These are phyloP conservation scores for Oscheius myriophilus DNA, from an alignment of 2,888 invertebrate genomes.

Conservation along the genomic window DNA sequence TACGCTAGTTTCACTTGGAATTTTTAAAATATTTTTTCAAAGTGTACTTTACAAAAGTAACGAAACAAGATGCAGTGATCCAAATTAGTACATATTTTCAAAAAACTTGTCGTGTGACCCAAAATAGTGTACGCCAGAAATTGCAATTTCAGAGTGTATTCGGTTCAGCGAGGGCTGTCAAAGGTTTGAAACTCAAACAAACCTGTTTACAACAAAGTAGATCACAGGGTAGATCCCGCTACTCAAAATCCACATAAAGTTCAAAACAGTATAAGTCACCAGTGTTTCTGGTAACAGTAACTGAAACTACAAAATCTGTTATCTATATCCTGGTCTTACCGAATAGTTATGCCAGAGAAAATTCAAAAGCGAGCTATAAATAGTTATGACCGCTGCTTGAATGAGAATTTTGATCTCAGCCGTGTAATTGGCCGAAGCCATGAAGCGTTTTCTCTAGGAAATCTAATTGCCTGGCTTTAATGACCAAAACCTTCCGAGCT, in stretches of 20 bases:
- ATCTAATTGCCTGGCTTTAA: too few species aligned
- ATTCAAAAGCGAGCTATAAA: background rate
- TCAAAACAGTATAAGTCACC: background rate
- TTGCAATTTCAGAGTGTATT: too few species aligned
- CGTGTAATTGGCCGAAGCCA: conserved; percentile 8
- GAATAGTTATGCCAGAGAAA: conserved; percentile 10
- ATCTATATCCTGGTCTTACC: too few species aligned
- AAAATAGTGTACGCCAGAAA: too few species aligned
- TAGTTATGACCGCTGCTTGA: conserved; percentile 3
- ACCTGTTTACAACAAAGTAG: conserved; percentile 6
- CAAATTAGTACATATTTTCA: too few species aligned
- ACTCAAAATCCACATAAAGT: conserved; percentile 15
- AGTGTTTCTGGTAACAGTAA: conserved; percentile 2
- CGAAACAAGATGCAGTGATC: too few species aligned
- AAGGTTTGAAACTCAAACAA: too few species aligned
- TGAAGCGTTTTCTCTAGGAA: conserved; percentile 2
- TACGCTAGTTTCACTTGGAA: too few species aligned
- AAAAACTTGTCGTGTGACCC: too few species aligned
- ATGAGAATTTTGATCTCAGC: conserved; percentile 12
- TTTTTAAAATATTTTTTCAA: too few species aligned
- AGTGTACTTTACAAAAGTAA: too few species aligned
- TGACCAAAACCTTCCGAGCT: conserved; percentile 48
- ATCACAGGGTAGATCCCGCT: conserved; percentile 3
- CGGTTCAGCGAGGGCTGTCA: too few species aligned
- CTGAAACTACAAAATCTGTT: background rate